phyloP scores from a whole-genome alignment of 2,797 vertebrate species.

The Molossus alvarezi region DNA sequence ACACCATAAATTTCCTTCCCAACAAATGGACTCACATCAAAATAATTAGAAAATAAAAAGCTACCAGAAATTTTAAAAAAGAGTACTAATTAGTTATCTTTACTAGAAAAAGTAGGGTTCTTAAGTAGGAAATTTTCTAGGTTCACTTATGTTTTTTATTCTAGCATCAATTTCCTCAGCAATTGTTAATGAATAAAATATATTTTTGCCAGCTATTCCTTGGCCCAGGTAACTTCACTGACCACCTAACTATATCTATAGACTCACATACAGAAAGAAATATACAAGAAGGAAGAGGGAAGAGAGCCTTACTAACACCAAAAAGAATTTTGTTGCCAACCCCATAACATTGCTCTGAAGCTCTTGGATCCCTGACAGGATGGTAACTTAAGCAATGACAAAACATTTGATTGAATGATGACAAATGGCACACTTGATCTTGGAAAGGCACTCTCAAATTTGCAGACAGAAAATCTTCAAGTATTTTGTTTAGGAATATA shows the following conservation, averaged over 20 bases:
- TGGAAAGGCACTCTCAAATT: conserved; percentile 54
- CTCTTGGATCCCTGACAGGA: not conserved
- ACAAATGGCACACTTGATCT: not conserved
- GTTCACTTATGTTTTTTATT: conserved; percentile 7
- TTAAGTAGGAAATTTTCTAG: not conserved
- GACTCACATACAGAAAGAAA: conserved; percentile 9
- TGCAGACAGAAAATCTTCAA: conserved; percentile 38
- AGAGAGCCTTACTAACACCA: not conserved
- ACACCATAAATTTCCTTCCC: not conserved
- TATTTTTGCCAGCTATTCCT: not conserved
- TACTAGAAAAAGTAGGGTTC: not conserved
- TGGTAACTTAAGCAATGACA: conserved; percentile 7
- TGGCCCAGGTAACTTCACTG: conserved; percentile 23
- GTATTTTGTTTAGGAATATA: conserved; percentile 41
- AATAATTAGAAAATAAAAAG: conserved; percentile 55
- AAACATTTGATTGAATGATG: conserved; percentile 16
- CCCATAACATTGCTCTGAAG: not conserved
- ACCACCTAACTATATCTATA: conserved; percentile 11
- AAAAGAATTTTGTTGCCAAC: not conserved
- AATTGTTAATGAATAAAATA: not conserved
- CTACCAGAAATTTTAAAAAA: not conserved
- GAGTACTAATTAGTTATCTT: not conserved
- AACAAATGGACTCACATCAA: conserved; percentile 15
- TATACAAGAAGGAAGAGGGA: not conserved
- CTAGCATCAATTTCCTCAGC: not conserved